Conservation (phyloP, 2,888 invertebrate species). For the Apotomis capreana region DNA sequence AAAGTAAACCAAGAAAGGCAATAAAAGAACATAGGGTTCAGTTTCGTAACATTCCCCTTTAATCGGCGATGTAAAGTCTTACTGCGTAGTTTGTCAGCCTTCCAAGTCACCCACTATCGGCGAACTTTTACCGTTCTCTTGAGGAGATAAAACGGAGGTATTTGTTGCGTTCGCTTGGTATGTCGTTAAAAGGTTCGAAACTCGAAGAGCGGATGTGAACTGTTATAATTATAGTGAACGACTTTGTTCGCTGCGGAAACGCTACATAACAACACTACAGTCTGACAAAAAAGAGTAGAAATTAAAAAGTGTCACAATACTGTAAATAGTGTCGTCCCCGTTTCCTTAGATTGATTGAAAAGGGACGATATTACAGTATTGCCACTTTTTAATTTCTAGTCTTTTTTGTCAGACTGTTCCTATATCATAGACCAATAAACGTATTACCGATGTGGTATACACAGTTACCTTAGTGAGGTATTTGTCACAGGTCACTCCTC, state of each 20-base stretch:
- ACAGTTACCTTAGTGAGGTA: too few relatives aligned
- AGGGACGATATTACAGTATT: too few relatives aligned
- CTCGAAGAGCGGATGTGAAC: constrained; percentile 3
- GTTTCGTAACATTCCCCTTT: constrained; percentile 29
- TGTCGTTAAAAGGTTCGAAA: constrained; percentile 27
- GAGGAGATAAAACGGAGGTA: constrained; percentile 43
- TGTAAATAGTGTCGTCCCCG: too few relatives aligned
- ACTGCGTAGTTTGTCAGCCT: constrained; percentile 35
- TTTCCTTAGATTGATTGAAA: too few relatives aligned
- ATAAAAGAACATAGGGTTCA: constrained; percentile 24
- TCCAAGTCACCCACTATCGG: constrained; percentile 27
- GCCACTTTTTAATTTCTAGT: too few relatives aligned
- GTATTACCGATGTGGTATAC: too few relatives aligned
- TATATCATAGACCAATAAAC: too few relatives aligned
- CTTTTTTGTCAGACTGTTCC: too few relatives aligned
- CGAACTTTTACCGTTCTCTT: constrained; percentile 39
- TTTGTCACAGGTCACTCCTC: too few relatives aligned
- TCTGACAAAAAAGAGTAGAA: not conserved
- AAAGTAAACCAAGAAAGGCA: too few relatives aligned
- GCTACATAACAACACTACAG: not conserved
- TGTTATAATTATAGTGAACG: not conserved
- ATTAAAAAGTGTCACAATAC: too few relatives aligned
- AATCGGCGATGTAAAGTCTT: constrained; percentile 38
- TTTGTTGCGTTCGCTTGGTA: constrained; percentile 39
- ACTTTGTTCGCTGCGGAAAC: not conserved